Base-by-base conservation (phyloP, 2,797 vertebrate genomes). In the Scomberomorus guttatus region DNA sequence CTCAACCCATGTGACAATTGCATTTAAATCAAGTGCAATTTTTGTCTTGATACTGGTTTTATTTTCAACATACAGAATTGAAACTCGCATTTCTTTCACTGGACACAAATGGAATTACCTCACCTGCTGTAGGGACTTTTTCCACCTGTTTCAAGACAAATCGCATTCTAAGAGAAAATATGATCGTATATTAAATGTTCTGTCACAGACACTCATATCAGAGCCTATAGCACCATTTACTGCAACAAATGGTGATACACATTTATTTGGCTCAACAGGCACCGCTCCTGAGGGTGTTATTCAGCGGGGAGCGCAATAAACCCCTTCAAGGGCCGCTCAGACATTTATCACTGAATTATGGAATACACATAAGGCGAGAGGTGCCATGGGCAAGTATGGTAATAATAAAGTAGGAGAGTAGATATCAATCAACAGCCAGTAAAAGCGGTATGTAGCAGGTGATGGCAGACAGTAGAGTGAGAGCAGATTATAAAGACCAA, bases 321-420 rank as follows among this genome's bases (percentile, higher is more conserved):
- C 24, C 13, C 55, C 75, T 75, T 69, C 55, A 65, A 77, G 52
- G 60, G 63, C 72, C 0, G 0, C 60, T 80, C 69, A 42, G 75
- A 83, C 81, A 84, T 92, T 85, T 69, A 80, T 87, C 78, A 78
- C 72, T 0, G 58, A 74, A 77, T 68, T 83, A 84, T 77, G 52
- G 77, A 72, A 82, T 62, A 81, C 67, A 78, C 37, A 69, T 44
- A 75, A 75, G 59, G 51, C 54, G 34, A 72, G 85, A 72, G 81
- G 78, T 74, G 73, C 52, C 56, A 5, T 78, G 18, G 54, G 65
- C 46, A 64, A 79, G 68, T 79, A 60, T 34, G 39, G 20, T 59
- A 72, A 85, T 79, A 77, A 80, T 82, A 84, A 77, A 72, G 58
- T 3, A 34, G 70, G 72, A 55, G 61, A 69, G 65, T 0, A 79